Percentiles rank a stretch among this genome's conserved stretches.
Conservation (phyloP, 2,113 vertebrate species). For the Anoplopoma fimbria region DNA sequence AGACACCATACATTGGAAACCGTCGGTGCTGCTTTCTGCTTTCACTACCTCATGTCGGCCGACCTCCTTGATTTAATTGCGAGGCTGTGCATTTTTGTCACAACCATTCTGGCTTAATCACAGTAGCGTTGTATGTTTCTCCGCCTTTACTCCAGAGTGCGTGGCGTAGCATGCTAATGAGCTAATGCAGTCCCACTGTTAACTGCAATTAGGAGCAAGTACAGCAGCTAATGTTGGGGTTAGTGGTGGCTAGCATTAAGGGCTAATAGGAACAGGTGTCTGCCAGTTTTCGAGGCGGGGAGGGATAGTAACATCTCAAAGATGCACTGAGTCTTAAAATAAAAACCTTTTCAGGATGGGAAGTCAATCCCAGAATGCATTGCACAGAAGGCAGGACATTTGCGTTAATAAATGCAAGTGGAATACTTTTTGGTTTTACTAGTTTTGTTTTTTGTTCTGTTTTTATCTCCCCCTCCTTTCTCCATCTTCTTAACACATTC, state of each 20-base stretch:
- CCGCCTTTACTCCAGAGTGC: slow-evolving; percentile 60
- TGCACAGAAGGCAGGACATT: not conserved
- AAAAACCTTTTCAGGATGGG: not conserved
- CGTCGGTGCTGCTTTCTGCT: not conserved
- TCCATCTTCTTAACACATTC: not conserved
- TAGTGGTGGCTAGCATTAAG: slow-evolving; percentile 58
- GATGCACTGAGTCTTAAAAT: not conserved
- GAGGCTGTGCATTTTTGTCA: slow-evolving; percentile 61
- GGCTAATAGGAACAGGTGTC: slow-evolving; percentile 65
- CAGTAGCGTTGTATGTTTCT: slow-evolving; percentile 59
- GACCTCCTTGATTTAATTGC: slow-evolving; percentile 55
- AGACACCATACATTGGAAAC: not conserved
- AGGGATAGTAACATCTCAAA: not conserved
- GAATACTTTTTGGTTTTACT: not conserved
- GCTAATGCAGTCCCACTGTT: slow-evolving; percentile 71
- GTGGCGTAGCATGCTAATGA: slow-evolving; percentile 77
- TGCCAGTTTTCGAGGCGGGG: not conserved
- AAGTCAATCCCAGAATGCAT: slow-evolving; percentile 8
- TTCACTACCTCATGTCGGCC: not conserved
- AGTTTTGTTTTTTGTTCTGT: slow-evolving; percentile 1
- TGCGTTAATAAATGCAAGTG: not conserved
- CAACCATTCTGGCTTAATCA: slow-evolving; percentile 65
- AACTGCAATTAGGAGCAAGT: slow-evolving; percentile 72
- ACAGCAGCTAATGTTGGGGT: slow-evolving; percentile 66
- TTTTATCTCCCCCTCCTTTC: not conserved